phyloP scores from a whole-genome alignment of 2,888 invertebrate genomes.

The Drosophila niveifrons region DNA sequence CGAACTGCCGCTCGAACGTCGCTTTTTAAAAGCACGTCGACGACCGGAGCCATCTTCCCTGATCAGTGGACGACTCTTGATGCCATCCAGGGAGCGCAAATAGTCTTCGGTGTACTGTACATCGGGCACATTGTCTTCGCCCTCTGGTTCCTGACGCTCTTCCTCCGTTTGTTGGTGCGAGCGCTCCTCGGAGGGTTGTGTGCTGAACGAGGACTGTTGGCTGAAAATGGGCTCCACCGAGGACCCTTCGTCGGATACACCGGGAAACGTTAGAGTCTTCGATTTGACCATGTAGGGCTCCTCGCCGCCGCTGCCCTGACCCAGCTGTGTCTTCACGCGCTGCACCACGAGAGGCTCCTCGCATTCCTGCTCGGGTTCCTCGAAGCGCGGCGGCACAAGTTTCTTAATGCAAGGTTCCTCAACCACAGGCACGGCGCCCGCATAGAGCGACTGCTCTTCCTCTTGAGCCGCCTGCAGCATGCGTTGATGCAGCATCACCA shows the following conservation, averaged over 20 bases:
- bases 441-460: slow-evolving; percentile 61
- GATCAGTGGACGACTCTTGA: slow-evolving; percentile 88
- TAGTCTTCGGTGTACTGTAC: slow-evolving; percentile 85
- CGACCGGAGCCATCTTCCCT: slow-evolving; percentile 88
- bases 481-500: slow-evolving; percentile 80
- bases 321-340: slow-evolving; percentile 83
- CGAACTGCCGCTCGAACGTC: slow-evolving; percentile 87
- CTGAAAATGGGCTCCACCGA: slow-evolving; percentile 81
- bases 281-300: slow-evolving; percentile 70
- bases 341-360: slow-evolving; percentile 63
- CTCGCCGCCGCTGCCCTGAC: slow-evolving; percentile 72
- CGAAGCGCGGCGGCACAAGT: slow-evolving; percentile 58
- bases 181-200: slow-evolving; percentile 79
- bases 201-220: slow-evolving; percentile 80
- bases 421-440: slow-evolving; percentile 66
- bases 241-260: slow-evolving; percentile 83
- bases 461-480: slow-evolving; percentile 61
- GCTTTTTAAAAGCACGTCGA: slow-evolving; percentile 88
- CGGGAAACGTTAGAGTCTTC: slow-evolving; percentile 79
- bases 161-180: slow-evolving; percentile 86
- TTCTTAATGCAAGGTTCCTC: slow-evolving; percentile 77
- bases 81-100: slow-evolving; percentile 88
- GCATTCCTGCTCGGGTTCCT: slow-evolving; percentile 26
- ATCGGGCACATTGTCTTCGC: slow-evolving; percentile 79
- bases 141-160: slow-evolving; percentile 86